Conservation (phyloP, 2,113 vertebrate genomes). For the Dasyornis broadbenti region DNA sequence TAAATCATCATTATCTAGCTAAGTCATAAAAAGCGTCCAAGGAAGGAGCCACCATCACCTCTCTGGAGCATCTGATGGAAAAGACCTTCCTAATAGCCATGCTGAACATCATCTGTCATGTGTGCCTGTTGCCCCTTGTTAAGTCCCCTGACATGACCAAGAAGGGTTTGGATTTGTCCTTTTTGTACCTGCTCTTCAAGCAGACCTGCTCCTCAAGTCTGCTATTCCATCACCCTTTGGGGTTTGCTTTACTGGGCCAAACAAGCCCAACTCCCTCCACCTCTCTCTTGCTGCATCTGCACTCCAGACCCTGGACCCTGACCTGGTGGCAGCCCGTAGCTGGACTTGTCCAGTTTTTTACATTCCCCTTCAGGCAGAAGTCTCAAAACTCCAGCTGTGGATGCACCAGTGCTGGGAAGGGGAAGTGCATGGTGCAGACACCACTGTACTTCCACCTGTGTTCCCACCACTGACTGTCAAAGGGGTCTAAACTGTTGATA, state of each 20-base stretch:
- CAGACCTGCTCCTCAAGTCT: background rate
- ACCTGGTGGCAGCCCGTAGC: background rate
- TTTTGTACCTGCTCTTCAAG: background rate
- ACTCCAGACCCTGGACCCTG: background rate
- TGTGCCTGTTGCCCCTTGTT: background rate
- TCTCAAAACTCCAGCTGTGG: background rate
- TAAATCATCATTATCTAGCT: background rate
- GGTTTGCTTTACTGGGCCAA: background rate
- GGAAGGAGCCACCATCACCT: background rate
- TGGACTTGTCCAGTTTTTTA: background rate
- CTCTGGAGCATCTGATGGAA: background rate
- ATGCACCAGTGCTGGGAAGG: background rate
- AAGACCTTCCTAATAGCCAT: background rate
- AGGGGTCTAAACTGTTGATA: background rate
- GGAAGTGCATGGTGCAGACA: background rate
- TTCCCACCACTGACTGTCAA: background rate
- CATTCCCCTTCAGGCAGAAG: background rate
- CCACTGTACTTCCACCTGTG: background rate
- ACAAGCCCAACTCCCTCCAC: background rate
- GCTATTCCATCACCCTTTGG: background rate
- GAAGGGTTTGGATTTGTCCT: background rate
- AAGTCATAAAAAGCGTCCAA: background rate
- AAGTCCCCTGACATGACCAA: background rate
- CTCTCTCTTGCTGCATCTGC: fast-evolving
- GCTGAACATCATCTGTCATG: fast-evolving